Evolutionary conservation across 2,113 vertebrate species (phyloP).

Genomic region (Chaetops frenatus): DNA sequence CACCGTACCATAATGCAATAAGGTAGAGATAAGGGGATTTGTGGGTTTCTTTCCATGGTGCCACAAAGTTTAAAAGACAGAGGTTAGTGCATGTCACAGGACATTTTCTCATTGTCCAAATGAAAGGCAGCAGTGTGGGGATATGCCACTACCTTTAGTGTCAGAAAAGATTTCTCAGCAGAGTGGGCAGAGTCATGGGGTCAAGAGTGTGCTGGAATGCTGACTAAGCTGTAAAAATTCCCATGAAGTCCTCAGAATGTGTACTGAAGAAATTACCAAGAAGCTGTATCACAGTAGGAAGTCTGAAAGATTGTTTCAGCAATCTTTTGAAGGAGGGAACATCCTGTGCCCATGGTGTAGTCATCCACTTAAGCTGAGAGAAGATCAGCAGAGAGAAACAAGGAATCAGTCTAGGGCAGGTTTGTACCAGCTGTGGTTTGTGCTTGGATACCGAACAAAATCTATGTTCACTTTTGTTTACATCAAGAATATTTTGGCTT

Average conservation of each 20-base stretch:
- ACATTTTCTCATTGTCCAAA: neutral
- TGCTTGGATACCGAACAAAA: neutral
- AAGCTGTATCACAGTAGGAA: neutral
- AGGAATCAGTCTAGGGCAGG: neutral
- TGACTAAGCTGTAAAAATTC: neutral
- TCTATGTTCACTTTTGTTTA: neutral
- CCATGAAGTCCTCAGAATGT: neutral
- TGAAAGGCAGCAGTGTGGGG: neutral
- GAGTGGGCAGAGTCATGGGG: neutral
- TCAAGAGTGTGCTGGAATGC: neutral
- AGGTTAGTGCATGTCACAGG: neutral
- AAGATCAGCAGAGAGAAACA: neutral
- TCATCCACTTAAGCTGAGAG: neutral
- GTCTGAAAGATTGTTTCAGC: neutral
- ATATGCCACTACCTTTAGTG: neutral
- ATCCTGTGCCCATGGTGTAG: neutral
- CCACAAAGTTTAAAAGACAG: neutral
- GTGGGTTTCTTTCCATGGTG: rapidly evolving
- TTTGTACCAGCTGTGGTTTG: neutral
- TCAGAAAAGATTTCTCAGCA: neutral
- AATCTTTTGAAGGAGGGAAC: neutral
- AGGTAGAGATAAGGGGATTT: neutral
- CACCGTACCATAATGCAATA: neutral
- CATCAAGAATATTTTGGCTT: neutral
- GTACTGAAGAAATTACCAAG: neutral